Evolutionary conservation across 2,797 vertebrate genomes (phyloP).

Genomic region (Enteromius trimaculatus): DNA sequence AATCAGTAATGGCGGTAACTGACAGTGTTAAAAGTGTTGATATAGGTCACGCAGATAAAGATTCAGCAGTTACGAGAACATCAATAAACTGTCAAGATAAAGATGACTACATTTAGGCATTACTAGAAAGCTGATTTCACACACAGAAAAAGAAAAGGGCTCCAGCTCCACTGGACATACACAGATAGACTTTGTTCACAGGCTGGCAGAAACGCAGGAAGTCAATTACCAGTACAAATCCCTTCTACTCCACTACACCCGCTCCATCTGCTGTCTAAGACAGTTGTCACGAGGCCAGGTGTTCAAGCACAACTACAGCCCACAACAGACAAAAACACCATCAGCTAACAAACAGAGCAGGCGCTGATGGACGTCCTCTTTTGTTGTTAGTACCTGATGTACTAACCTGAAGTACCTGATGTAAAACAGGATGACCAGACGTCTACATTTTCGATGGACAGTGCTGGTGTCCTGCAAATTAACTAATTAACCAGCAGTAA

Average conservation of each 20-base stretch:
- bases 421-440: background rate
- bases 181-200: background rate
- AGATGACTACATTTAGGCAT: slow-evolving; percentile 6
- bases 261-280: background rate
- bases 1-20: background rate
- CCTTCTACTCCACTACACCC: background rate
- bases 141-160: background rate
- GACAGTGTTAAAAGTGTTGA: slow-evolving; percentile 14
- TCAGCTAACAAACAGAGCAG: slow-evolving; percentile 2
- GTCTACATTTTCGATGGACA: background rate
- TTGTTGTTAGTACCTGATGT: background rate
- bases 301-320: slow-evolving; percentile 4
- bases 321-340: background rate
- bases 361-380: slow-evolving; percentile 9
- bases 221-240: background rate
- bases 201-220: background rate
- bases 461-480: background rate
- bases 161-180: background rate
- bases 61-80: slow-evolving; percentile 6
- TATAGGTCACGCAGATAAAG: slow-evolving; percentile 38
- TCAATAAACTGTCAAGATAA: background rate
- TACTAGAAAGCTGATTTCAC: background rate
- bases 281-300: slow-evolving; percentile 20
- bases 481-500: background rate
- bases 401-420: background rate